Conservation (phyloP, 2,113 vertebrate species). For the Phylloscopus whistleri region DNA sequence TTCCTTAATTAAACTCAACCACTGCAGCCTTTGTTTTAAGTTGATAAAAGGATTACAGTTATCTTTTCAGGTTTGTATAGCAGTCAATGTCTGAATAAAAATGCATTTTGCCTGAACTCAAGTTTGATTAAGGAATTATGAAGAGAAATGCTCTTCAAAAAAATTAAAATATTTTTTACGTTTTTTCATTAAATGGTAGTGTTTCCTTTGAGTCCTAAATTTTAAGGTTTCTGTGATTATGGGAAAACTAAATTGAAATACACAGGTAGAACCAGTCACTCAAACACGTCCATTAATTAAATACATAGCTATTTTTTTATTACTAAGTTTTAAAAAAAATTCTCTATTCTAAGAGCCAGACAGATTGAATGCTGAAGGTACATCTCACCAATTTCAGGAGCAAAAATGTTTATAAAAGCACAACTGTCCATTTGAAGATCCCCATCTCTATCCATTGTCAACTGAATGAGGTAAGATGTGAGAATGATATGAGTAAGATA, state of each 20-base stretch:
- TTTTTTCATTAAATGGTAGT: not conserved
- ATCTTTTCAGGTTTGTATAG: slow-evolving; percentile 29
- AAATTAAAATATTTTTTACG: not conserved
- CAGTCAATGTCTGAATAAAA: slow-evolving; percentile 27
- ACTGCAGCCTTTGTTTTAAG: slow-evolving; percentile 28
- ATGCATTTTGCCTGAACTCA: not conserved
- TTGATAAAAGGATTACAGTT: slow-evolving; percentile 53
- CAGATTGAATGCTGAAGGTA: not conserved
- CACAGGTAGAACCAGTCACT: not conserved
- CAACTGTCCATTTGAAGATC: not conserved
- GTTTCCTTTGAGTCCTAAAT: not conserved
- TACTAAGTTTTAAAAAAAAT: no score
- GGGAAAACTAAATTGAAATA: not conserved
- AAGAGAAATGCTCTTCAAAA: not conserved
- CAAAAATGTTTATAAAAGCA: not conserved
- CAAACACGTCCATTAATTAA: not conserved
- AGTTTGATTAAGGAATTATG: not conserved
- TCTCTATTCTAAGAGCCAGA: not conserved
- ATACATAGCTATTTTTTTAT: not conserved
- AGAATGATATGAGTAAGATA: not conserved
- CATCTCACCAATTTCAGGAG: not conserved
- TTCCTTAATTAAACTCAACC: slow-evolving; percentile 50
- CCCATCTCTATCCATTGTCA: not conserved
- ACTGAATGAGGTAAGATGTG: not conserved
- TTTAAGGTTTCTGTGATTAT: not conserved